phyloP scores from a whole-genome alignment of 2,797 vertebrate species.

The Arnoldichthys spilopterus region DNA sequence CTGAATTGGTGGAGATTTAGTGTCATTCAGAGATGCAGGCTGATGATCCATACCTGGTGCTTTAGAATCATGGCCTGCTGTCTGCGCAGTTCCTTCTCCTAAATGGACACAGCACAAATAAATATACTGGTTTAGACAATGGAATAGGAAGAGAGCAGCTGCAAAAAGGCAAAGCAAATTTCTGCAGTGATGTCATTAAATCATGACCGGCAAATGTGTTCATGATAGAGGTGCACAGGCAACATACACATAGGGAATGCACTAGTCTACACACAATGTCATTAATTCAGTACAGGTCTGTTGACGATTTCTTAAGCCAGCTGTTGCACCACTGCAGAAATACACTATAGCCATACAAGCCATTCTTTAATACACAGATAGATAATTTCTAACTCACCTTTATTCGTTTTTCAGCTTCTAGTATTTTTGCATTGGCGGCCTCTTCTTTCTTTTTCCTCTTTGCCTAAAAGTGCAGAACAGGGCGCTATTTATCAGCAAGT shows the following conservation, averaged over 20 bases:
- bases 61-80: conserved; percentile 93
- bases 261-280: conserved; percentile 29
- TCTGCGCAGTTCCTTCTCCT: conserved; percentile 94
- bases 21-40: not conserved
- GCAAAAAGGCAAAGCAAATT: conserved; percentile 36
- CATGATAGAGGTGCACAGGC: not conserved
- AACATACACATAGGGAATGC: not conserved
- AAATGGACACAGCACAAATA: conserved; percentile 58
- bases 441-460: conserved; percentile 97
- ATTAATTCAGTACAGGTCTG: conserved; percentile 41
- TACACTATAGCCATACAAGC: not conserved
- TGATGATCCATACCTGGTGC: conserved; percentile 84
- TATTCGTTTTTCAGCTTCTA: conserved; percentile 94
- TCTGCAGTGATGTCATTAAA: conserved; percentile 24
- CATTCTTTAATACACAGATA: not conserved
- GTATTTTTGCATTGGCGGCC: conserved; percentile 93
- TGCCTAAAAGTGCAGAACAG: conserved; percentile 81
- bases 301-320: not conserved
- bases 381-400: conserved; percentile 80
- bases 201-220: conserved; percentile 46
- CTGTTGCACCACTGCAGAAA: too few species aligned
- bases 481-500: not conserved
- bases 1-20: conserved; percentile 11
- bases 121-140: conserved; percentile 32
- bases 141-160: conserved; percentile 7